Conservation (phyloP, 2,113 vertebrate genomes). For the Hepsetus odoe region DNA sequence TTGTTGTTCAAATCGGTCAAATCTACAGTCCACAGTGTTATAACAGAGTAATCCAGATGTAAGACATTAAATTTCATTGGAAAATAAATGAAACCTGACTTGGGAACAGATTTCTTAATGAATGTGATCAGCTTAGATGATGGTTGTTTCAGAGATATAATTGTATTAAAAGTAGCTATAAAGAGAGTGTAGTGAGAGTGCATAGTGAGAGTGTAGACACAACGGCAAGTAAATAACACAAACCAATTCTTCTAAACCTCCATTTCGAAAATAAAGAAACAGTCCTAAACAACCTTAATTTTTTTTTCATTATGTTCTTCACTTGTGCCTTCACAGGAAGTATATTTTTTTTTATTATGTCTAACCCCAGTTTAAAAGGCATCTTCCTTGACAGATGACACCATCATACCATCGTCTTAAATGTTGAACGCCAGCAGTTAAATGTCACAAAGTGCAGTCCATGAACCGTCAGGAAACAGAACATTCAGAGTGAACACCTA, state of each 20-base stretch:
- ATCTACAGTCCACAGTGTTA: no score
- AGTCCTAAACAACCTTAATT: neutral
- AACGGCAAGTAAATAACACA: conserved; percentile 11
- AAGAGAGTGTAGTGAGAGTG: no score
- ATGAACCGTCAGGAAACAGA: neutral
- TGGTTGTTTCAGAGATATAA: neutral
- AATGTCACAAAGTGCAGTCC: neutral
- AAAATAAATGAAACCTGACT: neutral
- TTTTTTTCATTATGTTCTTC: neutral
- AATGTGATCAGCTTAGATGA: neutral
- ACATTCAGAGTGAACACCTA: neutral
- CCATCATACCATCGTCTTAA: neutral
- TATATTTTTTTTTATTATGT: neutral
- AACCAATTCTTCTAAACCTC: neutral
- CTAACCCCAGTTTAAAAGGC: neutral
- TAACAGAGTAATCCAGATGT: neutral
- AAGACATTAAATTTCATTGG: neutral
- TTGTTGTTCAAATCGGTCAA: neutral
- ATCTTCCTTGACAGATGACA: neutral
- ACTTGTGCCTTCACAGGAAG: neutral
- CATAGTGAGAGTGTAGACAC: conserved; percentile 14
- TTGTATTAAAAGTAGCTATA: neutral
- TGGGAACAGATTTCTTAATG: neutral
- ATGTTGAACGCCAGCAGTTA: neutral
- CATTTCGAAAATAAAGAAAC: neutral